Base-by-base conservation (phyloP, 2,888 invertebrate species). In the Cryptocephalus moraei region DNA sequence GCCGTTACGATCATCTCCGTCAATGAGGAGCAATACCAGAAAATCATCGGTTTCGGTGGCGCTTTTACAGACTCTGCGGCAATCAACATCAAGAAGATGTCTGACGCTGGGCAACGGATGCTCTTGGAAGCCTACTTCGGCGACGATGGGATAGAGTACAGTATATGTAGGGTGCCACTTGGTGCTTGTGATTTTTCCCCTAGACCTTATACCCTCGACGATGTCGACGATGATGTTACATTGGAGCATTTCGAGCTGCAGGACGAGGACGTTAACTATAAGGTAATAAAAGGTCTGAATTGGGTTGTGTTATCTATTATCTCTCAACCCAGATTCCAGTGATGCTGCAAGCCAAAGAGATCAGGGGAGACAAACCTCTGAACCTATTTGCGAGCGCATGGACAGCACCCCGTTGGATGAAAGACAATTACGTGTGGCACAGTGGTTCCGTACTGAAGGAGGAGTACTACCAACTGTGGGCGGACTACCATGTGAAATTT, bases 141-240 rank as follows among this genome's bases (percentile, higher is more conserved):
- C 10, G 34, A 44, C 9, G 38, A 39, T 32, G 93, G 94, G 9
- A 74, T 87, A 48, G 81, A 82, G 52, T 93, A 90, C 68, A 85
- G 79, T 57, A 64, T 92, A 56, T 82, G 85, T 41, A 76, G 93
- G 32, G 79, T 91, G 8, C 86, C 92, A 0, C 87, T 93, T 50
- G 92, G 81, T 1, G 91, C 91, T 8, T 79, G 80, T 44, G 94
- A 94, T 68, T 93, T 92, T 68, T 92, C 92, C 0, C 79, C 81
- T 0, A 78, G 76, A 41, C 74, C 80, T 0, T 93, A 93, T 73
- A 82, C 91, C 0, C 90, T 90, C 64, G 84, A 85, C 62, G 68
- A 69, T 59, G 75, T 81, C 57, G 39, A 38, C 14, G 52, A 49
- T 32, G 47, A 47, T 11, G 33, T 33, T 9, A 44, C 43, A 8